Evolutionary conservation across 2,797 vertebrate genomes (phyloP).

Genomic region (Sparus aurata): DNA sequence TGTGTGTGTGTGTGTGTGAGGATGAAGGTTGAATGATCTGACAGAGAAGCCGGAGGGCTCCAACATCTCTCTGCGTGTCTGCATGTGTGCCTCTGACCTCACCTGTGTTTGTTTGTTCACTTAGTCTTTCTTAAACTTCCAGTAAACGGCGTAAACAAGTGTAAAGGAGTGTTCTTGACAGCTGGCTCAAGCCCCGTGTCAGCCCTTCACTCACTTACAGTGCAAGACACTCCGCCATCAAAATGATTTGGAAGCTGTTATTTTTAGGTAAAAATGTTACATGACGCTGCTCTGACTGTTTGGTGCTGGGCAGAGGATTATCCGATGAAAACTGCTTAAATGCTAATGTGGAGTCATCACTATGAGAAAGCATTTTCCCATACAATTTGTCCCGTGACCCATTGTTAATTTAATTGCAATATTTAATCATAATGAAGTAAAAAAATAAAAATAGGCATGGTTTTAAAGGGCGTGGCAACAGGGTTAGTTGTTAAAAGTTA

Average conservation of each 20-base stretch:
- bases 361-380: neutral
- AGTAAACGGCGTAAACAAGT: neutral
- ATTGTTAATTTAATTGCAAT: neutral
- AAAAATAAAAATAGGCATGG: no score
- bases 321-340: no score
- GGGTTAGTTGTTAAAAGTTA: no score
- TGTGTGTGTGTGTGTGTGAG: neutral
- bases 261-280: no score
- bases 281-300: no score
- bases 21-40: conserved; percentile 44
- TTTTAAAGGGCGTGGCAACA: neutral
- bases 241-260: no score
- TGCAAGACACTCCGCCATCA: neutral
- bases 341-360: no score
- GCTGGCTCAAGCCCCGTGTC: neutral
- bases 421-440: neutral
- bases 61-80: neutral
- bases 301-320: no score
- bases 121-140: conserved; percentile 15
- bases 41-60: conserved; percentile 43
- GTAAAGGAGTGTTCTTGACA: conserved; percentile 4
- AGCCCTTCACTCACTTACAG: conserved; percentile 6
- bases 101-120: conserved; percentile 18
- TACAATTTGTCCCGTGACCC: neutral
- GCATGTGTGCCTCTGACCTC: conserved; percentile 9